Evolutionary conservation across 2,888 invertebrate genomes (phyloP), one percentile per base, ranked within the genome.

Genomic region (Drosophila paucipuncta): DNA sequence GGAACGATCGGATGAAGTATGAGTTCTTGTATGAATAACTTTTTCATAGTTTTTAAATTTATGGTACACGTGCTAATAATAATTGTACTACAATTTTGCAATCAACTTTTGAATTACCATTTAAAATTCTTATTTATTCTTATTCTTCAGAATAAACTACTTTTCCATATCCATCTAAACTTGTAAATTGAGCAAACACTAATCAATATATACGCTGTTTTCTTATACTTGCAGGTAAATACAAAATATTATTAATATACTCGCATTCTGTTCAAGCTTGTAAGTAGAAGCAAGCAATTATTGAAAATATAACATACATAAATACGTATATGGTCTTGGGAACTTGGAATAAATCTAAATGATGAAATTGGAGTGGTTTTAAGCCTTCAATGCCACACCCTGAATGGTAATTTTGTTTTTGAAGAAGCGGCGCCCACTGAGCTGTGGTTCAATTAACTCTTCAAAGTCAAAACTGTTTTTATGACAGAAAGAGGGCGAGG

Each of bases 361-460:
- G 5, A 22, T 22, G 22, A 22, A 13, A 47, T 47, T 22, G 47
- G 13, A 47, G 47, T 25, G 16, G 25, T 9, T 47, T 22, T 22
- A 25, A 16, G 47, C 13, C n/a, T n/a, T n/a, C 10, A 10, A 10
- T 41, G 0, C 10, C 10, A n/a, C 16, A 47, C 16, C 4, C 47
- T 16, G 25, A 47, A 25, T 47, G 25, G 25, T 16, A 25, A 47
- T 47, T 47, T 47, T 16, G 16, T 25, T 16, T 47, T 47, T 25
- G 47, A 47, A 25, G 25, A 16, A 47, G 25, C 25, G 16, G 13
- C 43, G 11, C 43, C 22, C 43, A 22, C 25, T 37, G 16, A 25
- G 37, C 28, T 80, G 81, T 73, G 78, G 78, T 73, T 79, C 78
- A 79, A 79, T 79, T 81, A 79, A 69, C 78, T 79, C 61, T 77